Conservation (phyloP, 1,140 invertebrate genomes). For the Phenacoccus solenopsis region DNA sequence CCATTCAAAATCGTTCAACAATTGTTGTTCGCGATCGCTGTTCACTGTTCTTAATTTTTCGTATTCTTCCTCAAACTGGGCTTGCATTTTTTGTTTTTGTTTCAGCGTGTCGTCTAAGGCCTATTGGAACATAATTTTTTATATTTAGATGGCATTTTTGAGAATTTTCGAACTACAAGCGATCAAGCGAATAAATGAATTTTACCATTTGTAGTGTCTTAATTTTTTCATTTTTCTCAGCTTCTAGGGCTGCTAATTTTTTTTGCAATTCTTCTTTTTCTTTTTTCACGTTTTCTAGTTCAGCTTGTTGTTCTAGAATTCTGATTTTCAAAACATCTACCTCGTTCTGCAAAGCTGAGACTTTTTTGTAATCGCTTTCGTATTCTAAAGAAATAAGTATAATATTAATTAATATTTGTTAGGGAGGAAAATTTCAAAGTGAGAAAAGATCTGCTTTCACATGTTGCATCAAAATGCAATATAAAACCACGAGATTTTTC, state of each 20-base stretch:
- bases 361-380: constrained; percentile 25
- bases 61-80: constrained; percentile 48
- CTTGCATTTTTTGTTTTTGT: constrained; percentile 42
- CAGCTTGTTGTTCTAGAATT: constrained; percentile 37
- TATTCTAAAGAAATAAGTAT: neutral
- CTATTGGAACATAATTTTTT: constrained; percentile 22
- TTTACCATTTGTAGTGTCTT: constrained; percentile 1
- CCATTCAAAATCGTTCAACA: constrained; percentile 55
- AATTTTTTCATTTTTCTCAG: constrained; percentile 28
- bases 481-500: too few species aligned
- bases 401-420: too few species aligned
- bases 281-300: constrained; percentile 35
- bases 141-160: too few species aligned
- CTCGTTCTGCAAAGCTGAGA: constrained; percentile 36
- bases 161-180: too few species aligned
- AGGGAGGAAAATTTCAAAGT: too few species aligned
- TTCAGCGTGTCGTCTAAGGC: constrained; percentile 44
- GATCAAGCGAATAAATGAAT: neutral
- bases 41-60: constrained; percentile 43
- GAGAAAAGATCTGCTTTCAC: too few species aligned
- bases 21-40: constrained; percentile 43
- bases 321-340: constrained; percentile 37
- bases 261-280: constrained; percentile 36
- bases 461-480: too few species aligned
- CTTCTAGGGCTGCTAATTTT: constrained; percentile 31